Base-by-base conservation (phyloP, 2,888 invertebrate species). In the Deilephila elpenor region DNA sequence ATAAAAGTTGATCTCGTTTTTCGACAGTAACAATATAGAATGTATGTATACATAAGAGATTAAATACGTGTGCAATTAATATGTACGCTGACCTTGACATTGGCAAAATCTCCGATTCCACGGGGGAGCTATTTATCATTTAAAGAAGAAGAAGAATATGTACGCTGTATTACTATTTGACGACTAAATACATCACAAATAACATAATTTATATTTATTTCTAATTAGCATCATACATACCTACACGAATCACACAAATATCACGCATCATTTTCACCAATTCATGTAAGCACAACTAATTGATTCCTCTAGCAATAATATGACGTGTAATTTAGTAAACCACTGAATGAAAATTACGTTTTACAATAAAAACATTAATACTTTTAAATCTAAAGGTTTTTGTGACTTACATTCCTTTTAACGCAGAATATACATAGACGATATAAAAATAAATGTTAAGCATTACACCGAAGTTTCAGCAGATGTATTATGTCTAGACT, bases 391-490 rank as follows among this genome's bases (percentile, higher is more conserved):
- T 51, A 67, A 67, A 51, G 44, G 51, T 67, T 51, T 44, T 67
- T 67, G 44, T 51, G 51, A 67, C 20, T 44, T 11, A 67, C 25
- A 25, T 60, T 29, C 61, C 51, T 19, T 71, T 51, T 61, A 67
- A 67, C 51, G 6, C 67, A 67, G 67, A 51, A 44, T 25, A 64
- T 51, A 51, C 3, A 25, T 17, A 44, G 5, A 37, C 17, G 8
- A 37, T 64, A 67, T 29, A 51, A 67, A 51, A 67, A 67, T 67
- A 51, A 67, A 17, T 64, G 32, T 64, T 17, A 67, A 67, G 25
- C 67, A 20, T 92, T 92, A 95, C 78, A 95, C 95, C 82, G 95
- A 94, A 71, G 95, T 95, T 91, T 95, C 95, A 79, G 95, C 93
- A 34, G 95, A 94, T 5, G 87, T 85, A 80, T 86, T 89, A 84